Evolutionary conservation across 1,140 invertebrate genomes (phyloP).

Genomic region (Sminthurinus signatus): DNA sequence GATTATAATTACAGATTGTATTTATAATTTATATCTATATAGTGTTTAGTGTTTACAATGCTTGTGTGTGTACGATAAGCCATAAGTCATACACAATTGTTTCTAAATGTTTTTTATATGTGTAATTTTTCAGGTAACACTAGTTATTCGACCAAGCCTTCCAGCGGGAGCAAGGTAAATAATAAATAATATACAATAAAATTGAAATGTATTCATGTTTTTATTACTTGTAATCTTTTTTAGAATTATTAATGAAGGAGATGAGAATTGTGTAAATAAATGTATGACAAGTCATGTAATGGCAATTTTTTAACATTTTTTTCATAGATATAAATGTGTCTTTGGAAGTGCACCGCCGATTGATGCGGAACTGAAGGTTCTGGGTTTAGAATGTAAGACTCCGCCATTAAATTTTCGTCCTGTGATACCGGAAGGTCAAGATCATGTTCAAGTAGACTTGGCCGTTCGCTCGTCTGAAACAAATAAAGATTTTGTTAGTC

Average conservation of each 20-base stretch:
- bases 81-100: slow-evolving; percentile 25
- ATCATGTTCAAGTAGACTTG: slow-evolving; percentile 86
- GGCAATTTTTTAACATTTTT: no score
- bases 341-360: slow-evolving; percentile 80
- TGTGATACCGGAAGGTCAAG: slow-evolving; percentile 67
- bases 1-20: no score
- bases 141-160: slow-evolving; percentile 81
- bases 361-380: slow-evolving; percentile 70
- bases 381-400: slow-evolving; percentile 76
- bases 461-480: slow-evolving; percentile 88
- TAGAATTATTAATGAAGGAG: no score
- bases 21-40: no score
- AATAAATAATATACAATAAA: no score
- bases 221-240: no score
- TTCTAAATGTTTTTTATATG: no score
- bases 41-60: no score
- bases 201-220: no score
- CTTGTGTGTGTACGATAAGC: no score
- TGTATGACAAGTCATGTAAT: no score
- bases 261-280: no score
- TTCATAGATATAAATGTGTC: slow-evolving; percentile 91
- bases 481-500: slow-evolving; percentile 90
- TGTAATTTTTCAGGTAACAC: slow-evolving; percentile 61
- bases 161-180: slow-evolving; percentile 82
- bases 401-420: slow-evolving; percentile 70